These are phyloP conservation scores for Hypsopygia costalis DNA, from an alignment of 2,888 invertebrate genomes.

Conservation along the genomic window DNA sequence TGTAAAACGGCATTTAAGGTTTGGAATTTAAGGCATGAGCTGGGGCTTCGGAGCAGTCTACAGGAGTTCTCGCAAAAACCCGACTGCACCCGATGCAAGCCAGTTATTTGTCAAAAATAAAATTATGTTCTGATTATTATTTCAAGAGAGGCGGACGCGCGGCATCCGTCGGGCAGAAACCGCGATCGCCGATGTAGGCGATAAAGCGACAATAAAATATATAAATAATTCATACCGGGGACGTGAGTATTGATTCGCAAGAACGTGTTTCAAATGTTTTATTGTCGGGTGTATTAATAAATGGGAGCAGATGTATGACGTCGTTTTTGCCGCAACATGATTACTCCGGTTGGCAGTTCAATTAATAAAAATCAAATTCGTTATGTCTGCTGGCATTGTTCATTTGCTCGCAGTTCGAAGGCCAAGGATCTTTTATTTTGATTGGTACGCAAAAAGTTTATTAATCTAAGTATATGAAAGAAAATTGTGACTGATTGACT, in stretches of 20 bases:
- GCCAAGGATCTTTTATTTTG: conserved; percentile 3
- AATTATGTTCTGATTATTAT: conserved; percentile 76
- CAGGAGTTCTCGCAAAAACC: conserved; percentile 48
- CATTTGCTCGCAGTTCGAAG: conserved; percentile 6
- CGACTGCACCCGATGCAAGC: conserved; percentile 41
- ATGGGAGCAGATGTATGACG: conserved; percentile 67
- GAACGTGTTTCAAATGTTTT: conserved; percentile 79
- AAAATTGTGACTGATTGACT: too few relatives aligned
- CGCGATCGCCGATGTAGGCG: conserved; percentile 59
- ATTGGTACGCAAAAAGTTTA: not conserved
- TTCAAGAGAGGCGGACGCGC: conserved; percentile 49
- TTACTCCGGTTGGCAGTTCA: conserved; percentile 55
- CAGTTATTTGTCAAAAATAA: conserved; percentile 78
- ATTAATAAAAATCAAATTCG: conserved; percentile 66
- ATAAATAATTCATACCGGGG: conserved; percentile 73
- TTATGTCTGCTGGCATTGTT: conserved; percentile 32
- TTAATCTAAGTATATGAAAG: too few relatives aligned
- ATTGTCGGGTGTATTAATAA: conserved; percentile 69
- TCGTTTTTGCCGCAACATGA: conserved; percentile 48
- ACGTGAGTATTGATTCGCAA: conserved; percentile 72
- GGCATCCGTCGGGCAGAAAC: conserved; percentile 40
- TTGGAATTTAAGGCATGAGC: conserved; percentile 41
- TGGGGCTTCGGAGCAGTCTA: conserved; percentile 18
- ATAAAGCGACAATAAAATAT: conserved; percentile 77
- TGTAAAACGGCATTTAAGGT: conserved; percentile 31